phyloP scores from a whole-genome alignment of 2,797 vertebrate genomes.

The Eospalax fontanierii region DNA sequence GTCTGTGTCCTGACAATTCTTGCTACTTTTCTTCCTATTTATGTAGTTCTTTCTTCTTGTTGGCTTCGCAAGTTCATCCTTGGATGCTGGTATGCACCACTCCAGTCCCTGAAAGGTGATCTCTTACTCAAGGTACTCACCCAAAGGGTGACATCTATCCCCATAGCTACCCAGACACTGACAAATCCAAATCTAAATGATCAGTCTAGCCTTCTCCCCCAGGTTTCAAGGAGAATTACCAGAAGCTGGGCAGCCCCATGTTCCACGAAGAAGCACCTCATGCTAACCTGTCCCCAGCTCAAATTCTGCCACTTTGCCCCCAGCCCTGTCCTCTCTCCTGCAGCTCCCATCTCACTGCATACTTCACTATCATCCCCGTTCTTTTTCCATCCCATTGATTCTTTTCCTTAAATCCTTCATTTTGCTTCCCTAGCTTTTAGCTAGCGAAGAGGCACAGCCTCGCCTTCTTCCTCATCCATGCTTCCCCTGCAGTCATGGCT shows the following conservation, averaged over 20 bases:
- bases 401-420: not conserved
- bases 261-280: not conserved
- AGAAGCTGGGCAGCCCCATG: not conserved
- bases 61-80: too few species aligned
- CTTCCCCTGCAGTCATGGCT: not conserved
- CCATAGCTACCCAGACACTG: not conserved
- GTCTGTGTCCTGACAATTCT: not conserved
- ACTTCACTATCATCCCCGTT: not conserved
- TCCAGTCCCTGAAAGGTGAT: not conserved
- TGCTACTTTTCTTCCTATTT: not conserved
- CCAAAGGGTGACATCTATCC: not conserved
- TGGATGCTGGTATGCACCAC: not conserved
- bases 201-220: too few species aligned
- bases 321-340: not conserved
- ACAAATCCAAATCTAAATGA: too few species aligned
- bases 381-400: not conserved
- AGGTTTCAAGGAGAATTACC: not conserved
- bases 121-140: not conserved
- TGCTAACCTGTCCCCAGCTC: not conserved
- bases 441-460: too few species aligned
- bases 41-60: not conserved
- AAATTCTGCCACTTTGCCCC: not conserved
- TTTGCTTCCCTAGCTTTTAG: not conserved
- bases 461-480: not conserved
- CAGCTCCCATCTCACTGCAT: not conserved